Percentiles rank a stretch among this genome's conserved stretches.
phyloP scores from a whole-genome alignment of 2,797 vertebrate genomes.

The Petrocephalus sullivani region DNA sequence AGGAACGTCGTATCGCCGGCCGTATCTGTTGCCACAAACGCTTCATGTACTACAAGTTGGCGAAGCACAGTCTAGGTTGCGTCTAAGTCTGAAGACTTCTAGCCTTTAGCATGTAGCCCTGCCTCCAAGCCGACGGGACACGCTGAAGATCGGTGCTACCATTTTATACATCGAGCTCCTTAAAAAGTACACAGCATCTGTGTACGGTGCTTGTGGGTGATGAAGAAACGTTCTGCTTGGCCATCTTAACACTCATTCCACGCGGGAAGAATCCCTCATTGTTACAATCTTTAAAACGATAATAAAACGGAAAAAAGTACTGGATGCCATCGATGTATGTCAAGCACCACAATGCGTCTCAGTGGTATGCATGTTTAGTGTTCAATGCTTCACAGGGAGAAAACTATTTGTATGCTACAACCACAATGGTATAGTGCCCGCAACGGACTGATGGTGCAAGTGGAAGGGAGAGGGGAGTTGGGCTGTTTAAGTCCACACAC shows the following conservation, averaged over 20 bases:
- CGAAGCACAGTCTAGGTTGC: conserved; percentile 30
- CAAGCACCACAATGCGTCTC: conserved; percentile 41
- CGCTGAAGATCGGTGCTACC: conserved; percentile 24
- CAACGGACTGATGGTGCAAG: conserved; percentile 33
- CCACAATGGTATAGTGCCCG: conserved; percentile 61
- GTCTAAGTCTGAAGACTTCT: conserved; percentile 22
- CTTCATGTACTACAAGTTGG: conserved; percentile 34
- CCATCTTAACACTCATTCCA: conserved; percentile 31
- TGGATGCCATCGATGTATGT: conserved; percentile 36
- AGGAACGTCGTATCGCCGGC: conserved; percentile 36
- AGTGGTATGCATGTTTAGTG: conserved; percentile 48
- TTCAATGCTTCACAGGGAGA: conserved; percentile 57
- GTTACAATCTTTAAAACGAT: conserved; percentile 19
- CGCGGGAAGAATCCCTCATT: conserved; percentile 2
- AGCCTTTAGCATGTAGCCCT: not conserved
- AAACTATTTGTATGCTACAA: conserved; percentile 67
- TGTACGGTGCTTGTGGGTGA: conserved; percentile 38
- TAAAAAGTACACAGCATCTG: conserved; percentile 49
- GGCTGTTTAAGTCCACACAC: not conserved
- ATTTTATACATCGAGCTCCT: conserved; percentile 44
- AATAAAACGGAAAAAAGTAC: conserved; percentile 34
- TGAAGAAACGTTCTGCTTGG: conserved; percentile 37
- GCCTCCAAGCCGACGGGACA: not conserved
- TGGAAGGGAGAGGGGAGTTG: conserved; percentile 26
- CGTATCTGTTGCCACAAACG: conserved; percentile 46